A percentile compares a stretch with the other conserved stretches of the same genome.
phyloP scores from a whole-genome alignment of 2,113 vertebrate genomes.

The Motacilla alba region DNA sequence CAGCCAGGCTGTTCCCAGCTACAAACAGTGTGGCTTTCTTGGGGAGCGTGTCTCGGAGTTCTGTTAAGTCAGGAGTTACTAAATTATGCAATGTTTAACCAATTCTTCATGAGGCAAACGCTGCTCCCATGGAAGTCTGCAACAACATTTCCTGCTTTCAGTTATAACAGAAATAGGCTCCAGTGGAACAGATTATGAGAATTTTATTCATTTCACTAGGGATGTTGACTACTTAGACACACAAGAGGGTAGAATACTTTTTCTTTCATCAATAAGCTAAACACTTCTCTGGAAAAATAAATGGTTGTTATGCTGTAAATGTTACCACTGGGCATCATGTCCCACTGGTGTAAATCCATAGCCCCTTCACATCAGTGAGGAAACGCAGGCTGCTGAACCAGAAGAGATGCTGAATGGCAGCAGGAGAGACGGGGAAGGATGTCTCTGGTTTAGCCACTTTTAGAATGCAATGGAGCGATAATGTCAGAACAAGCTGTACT shows the following conservation, averaged over 20 bases:
- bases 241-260: not conserved
- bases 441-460: constrained; percentile 14
- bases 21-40: not conserved
- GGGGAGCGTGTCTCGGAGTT: not conserved
- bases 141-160: not conserved
- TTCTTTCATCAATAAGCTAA: constrained; percentile 7
- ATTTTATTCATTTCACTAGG: not conserved
- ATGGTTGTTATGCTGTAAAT: not conserved
- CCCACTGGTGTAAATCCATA: not conserved
- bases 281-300: constrained; percentile 6
- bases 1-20: not conserved
- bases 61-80: constrained; percentile 10
- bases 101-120: not conserved
- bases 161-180: not conserved
- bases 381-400: not conserved
- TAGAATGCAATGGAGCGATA: constrained; percentile 3
- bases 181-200: not conserved
- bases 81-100: constrained; percentile 2
- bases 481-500: constrained; percentile 51
- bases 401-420: constrained; percentile 30
- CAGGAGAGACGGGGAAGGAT: not conserved
- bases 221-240: not conserved
- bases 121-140: not conserved
- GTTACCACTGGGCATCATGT: not conserved
- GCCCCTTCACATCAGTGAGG: not conserved